Evolutionary conservation across 2,113 vertebrate genomes (phyloP).

Genomic region (Ivindomyrus marchei): DNA sequence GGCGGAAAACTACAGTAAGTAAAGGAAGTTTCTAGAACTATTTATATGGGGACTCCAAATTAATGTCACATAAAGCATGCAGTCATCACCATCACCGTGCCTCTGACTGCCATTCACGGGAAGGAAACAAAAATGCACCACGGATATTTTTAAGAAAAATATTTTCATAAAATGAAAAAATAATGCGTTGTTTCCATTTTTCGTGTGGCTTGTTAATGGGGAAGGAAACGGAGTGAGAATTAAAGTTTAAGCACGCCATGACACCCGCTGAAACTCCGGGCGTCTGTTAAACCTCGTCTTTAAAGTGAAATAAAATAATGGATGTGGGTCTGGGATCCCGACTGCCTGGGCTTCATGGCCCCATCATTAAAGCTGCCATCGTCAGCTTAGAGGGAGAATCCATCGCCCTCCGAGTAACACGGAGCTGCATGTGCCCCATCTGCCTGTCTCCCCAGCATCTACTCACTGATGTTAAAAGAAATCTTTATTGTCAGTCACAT

Average conservation of each 20-base stretch:
- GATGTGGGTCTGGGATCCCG: conserved; percentile 50
- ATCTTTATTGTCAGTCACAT: conserved; percentile 97
- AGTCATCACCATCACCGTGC: conserved; percentile 9
- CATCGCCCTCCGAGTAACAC: conserved; percentile 68
- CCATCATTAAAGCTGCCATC: conserved; percentile 67
- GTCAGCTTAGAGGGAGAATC: conserved; percentile 60
- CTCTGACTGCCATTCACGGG: conserved; percentile 40
- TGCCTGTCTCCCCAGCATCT: conserved; percentile 82
- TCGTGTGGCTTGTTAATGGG: conserved; percentile 44
- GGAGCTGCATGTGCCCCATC: conserved; percentile 70
- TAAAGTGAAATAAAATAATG: conserved; percentile 56
- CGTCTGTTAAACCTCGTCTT: conserved; percentile 56
- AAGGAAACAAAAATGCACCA: conserved; percentile 37
- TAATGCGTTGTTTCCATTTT: conserved; percentile 56
- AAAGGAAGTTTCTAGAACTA: conserved; percentile 32
- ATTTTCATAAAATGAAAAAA: conserved; percentile 58
- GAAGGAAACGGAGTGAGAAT: conserved; percentile 42
- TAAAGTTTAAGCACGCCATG: conserved; percentile 58
- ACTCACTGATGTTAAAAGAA: conserved; percentile 97
- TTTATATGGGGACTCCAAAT: conserved; percentile 29
- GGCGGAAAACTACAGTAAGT: neutral
- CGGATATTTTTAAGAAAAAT: conserved; percentile 31
- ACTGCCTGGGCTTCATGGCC: conserved; percentile 41
- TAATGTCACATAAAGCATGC: conserved; percentile 36
- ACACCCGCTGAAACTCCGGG: conserved; percentile 51